Conservation (phyloP, 2,113 vertebrate genomes). For the Paratilapia polleni region DNA sequence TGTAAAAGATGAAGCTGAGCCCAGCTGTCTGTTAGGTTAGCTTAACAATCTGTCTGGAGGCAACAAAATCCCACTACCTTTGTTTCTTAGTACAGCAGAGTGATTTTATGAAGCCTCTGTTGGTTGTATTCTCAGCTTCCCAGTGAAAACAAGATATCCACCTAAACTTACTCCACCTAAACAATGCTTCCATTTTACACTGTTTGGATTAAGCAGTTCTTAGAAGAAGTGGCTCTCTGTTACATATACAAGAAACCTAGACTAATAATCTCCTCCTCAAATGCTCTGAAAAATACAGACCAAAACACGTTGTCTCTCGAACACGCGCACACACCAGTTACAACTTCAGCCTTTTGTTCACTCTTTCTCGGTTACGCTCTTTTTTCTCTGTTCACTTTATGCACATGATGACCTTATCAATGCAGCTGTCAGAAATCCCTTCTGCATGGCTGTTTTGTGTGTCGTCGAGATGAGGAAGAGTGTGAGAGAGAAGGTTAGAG, state of each 20-base stretch:
- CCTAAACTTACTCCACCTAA: background rate
- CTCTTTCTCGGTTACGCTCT: background rate
- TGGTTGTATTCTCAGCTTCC: background rate
- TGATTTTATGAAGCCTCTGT: background rate
- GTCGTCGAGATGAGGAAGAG: background rate
- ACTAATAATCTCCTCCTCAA: background rate
- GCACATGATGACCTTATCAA: conserved; percentile 26
- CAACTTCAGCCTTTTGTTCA: background rate
- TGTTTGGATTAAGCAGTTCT: background rate
- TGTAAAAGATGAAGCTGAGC: background rate
- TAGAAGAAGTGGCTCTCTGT: background rate
- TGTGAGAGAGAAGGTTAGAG: background rate
- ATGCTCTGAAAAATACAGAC: background rate
- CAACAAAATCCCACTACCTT: background rate
- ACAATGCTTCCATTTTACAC: background rate
- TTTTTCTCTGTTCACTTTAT: background rate
- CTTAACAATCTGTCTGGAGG: background rate
- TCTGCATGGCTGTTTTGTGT: conserved; percentile 10
- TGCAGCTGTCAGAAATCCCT: conserved; percentile 14
- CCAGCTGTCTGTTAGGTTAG: background rate
- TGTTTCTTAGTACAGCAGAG: background rate
- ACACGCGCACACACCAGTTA: background rate
- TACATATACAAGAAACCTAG: background rate
- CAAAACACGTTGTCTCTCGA: background rate
- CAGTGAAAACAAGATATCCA: background rate